Conservation (phyloP, 1,140 invertebrate genomes). For the Papilio polytes region DNA sequence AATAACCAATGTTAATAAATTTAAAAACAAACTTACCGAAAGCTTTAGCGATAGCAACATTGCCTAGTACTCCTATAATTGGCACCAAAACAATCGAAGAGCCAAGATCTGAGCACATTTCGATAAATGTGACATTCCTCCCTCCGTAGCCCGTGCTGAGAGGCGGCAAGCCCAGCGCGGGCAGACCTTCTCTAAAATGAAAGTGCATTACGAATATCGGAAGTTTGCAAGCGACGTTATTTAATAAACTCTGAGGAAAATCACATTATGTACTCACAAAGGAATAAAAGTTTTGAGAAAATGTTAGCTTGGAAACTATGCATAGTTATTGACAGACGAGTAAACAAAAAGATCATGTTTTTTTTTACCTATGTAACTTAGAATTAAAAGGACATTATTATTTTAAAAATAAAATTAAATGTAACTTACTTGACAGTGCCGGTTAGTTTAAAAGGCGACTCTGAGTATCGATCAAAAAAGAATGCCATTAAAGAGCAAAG, state of each 20-base stretch:
- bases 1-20: not conserved
- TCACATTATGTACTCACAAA: constrained; percentile 13
- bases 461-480: constrained; percentile 62
- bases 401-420: constrained; percentile 40
- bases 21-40: constrained; percentile 85
- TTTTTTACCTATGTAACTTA: not conserved
- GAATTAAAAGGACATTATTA: no score
- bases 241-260: constrained; percentile 32
- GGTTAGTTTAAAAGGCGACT: constrained; percentile 77
- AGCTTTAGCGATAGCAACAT: constrained; percentile 94
- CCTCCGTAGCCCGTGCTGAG: constrained; percentile 86
- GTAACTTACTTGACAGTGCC: constrained; percentile 77
- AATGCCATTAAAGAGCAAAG: constrained; percentile 87
- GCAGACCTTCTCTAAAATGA: constrained; percentile 86
- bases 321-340: not conserved
- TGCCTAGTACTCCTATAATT: constrained; percentile 92
- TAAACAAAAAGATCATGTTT: not conserved
- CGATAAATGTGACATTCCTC: constrained; percentile 85
- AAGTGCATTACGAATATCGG: constrained; percentile 36
- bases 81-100: constrained; percentile 91
- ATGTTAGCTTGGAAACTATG: constrained; percentile 1
- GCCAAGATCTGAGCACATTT: constrained; percentile 89
- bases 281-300: not conserved
- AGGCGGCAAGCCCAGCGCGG: constrained; percentile 85
- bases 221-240: constrained; percentile 29